Evolutionary conservation across 2,888 invertebrate genomes (phyloP), one percentile per base, ranked within the genome.

Genomic region (Tenthredo distinguenda): DNA sequence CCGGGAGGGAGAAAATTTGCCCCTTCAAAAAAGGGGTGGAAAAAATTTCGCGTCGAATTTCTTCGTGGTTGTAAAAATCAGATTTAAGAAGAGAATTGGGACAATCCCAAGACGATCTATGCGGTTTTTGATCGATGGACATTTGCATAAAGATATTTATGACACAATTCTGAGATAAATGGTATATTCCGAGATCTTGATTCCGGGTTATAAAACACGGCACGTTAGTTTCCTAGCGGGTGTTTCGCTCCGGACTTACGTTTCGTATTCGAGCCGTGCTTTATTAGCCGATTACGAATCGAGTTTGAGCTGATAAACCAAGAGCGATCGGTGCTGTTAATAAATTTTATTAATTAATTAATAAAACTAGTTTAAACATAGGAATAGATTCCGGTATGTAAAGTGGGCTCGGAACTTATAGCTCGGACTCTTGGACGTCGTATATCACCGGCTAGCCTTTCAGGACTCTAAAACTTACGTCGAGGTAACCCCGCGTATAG

Each of bases 301-400:
- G 47, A 21, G 26, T 37, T 15, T 34, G 1, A 18, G n/a, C 43
- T 43, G 76, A 76, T 76, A 47, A 76, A 47, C 47, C 76, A 31
- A 76, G 4, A 62, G 21, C 62, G 26, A 47, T 76, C 2, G 26
- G 43, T 15, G 76, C 26, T 47, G 76, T 40, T 76, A 21, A 18
- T 50, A 31, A 43, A 50, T 6, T 43, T 43, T 76, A 76, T 47
- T 76, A 76, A 76, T 76, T 47, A 76, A 76, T 47, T 37, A 71
- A 71, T 76, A 43, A 43, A 26, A 7, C 76, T 37, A 76, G 47
- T 47, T 31, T 47, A 26, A 76, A 37, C 9, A 71, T 37, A n/a
- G 12, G 47, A 26, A 40, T 76, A 21, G 21, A 1, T n/a, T 76
- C 47, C 0, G 34, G 47, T 50, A 76, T 76, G 62, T 62, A 62